Percentiles rank a stretch among this genome's conserved stretches.
Conservation (phyloP, 2,888 invertebrate genomes). For the Macaria liturata region DNA sequence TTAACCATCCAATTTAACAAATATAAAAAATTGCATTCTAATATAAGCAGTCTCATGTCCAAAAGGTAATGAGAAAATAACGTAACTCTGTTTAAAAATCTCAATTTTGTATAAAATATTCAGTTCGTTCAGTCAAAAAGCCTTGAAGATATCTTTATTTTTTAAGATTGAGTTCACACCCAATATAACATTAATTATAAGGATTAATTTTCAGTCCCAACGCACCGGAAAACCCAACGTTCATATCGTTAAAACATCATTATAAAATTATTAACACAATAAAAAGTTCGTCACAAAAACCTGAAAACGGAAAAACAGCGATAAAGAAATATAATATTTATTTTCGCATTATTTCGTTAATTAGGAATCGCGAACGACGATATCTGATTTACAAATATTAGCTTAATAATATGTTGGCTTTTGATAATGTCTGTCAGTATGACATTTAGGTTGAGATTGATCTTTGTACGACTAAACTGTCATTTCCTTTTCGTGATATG, state of each 20-base stretch:
- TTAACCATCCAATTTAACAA: no score
- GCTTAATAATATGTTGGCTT: constrained; percentile 14
- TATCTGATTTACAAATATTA: constrained; percentile 32
- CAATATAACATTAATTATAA: constrained; percentile 7
- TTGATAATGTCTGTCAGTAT: constrained; percentile 23
- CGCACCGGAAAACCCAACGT: constrained; percentile 19
- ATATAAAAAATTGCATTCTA: no score
- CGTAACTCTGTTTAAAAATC: no score
- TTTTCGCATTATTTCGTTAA: constrained; percentile 32
- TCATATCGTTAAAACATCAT: constrained; percentile 20
- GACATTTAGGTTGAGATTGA: constrained; percentile 28
- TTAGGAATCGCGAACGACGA: constrained; percentile 28
- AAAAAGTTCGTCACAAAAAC: constrained; percentile 26
- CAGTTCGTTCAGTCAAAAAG: no score
- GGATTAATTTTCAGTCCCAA: constrained; percentile 3
- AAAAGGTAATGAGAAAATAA: no score
- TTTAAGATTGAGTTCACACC: no score
- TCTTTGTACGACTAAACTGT: constrained; percentile 16
- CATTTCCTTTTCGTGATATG: constrained; percentile 16
- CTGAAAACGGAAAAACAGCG: constrained; percentile 24
- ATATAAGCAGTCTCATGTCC: no score
- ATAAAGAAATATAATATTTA: constrained; percentile 23
- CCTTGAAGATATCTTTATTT: no score
- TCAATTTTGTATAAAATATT: no score
- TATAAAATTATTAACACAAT: constrained; percentile 26